Percentiles rank a stretch among this genome's conserved stretches.
phyloP scores from a whole-genome alignment of 1,140 invertebrate genomes.

The Anadara kagoshimensis region DNA sequence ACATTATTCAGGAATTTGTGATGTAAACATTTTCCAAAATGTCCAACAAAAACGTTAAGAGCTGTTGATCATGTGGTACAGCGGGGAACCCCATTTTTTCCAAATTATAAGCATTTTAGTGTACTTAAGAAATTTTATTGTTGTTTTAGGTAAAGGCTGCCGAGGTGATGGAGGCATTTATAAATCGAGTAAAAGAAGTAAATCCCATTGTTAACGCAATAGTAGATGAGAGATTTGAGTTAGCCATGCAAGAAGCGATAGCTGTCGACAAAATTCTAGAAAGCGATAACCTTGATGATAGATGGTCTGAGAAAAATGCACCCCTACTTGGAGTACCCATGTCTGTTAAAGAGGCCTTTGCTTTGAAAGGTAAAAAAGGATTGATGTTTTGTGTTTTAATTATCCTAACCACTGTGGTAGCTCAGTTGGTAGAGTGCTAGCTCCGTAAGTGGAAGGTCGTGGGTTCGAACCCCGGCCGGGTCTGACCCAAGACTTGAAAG shows the following conservation, averaged over 20 bases:
- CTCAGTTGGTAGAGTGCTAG: no score
- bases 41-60: no score
- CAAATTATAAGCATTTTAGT: no score
- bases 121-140: not conserved
- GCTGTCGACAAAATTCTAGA: constrained; percentile 62
- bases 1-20: no score
- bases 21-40: no score
- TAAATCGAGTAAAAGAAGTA: constrained; percentile 60
- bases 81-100: no score
- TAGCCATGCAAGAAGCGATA: constrained; percentile 63
- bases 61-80: no score
- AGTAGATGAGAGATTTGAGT: constrained; percentile 60
- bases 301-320: constrained; percentile 55
- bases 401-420: no score
- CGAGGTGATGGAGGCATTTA: constrained; percentile 66
- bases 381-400: not conserved
- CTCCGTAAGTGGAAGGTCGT: no score
- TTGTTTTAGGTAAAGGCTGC: constrained; percentile 59
- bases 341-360: constrained; percentile 71
- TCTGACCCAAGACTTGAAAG: no score
- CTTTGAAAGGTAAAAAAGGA: constrained; percentile 59
- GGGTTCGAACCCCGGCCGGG: no score
- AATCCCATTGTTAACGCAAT: constrained; percentile 67
- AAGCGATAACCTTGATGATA: constrained; percentile 31
- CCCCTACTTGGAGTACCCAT: constrained; percentile 72